Conservation (phyloP, 2,888 invertebrate genomes). For the Sinotaia quadrata region DNA sequence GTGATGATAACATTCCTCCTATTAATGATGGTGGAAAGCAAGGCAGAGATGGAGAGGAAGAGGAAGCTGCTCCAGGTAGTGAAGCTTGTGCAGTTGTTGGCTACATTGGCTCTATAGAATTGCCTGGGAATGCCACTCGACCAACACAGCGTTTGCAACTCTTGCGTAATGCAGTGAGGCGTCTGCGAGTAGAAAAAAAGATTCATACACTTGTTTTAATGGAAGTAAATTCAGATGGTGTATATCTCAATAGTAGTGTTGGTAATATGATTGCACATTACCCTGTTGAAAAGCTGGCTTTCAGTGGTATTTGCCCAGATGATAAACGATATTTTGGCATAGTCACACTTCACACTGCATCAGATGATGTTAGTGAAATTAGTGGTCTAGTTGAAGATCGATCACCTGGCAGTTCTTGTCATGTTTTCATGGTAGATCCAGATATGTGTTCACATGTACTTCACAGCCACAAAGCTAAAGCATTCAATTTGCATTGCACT, state of each 20-base stretch:
- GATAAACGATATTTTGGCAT: slow-evolving; percentile 94
- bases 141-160: slow-evolving; percentile 76
- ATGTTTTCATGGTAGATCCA: slow-evolving; percentile 94
- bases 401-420: slow-evolving; percentile 79
- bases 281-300: slow-evolving; percentile 87
- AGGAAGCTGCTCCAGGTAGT: slow-evolving; percentile 11
- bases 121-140: slow-evolving; percentile 78
- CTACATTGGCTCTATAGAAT: slow-evolving; percentile 95
- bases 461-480: slow-evolving; percentile 85
- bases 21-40: not conserved
- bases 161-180: slow-evolving; percentile 89
- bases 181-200: slow-evolving; percentile 89
- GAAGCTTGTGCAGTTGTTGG: slow-evolving; percentile 77
- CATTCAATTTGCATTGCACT: slow-evolving; percentile 78
- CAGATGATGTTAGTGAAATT: slow-evolving; percentile 49
- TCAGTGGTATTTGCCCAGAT: slow-evolving; percentile 91
- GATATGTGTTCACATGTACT: slow-evolving; percentile 86
- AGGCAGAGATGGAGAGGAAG: slow-evolving; percentile 6
- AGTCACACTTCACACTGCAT: slow-evolving; percentile 78
- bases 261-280: slow-evolving; percentile 89
- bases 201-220: slow-evolving; percentile 85
- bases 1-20: no score
- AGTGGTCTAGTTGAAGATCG: slow-evolving; percentile 55
- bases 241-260: slow-evolving; percentile 83
- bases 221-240: slow-evolving; percentile 83